These are phyloP conservation scores for Stegodyphus mimosarum DNA, from an alignment of 1,140 invertebrate genomes.

Conservation along the genomic window DNA sequence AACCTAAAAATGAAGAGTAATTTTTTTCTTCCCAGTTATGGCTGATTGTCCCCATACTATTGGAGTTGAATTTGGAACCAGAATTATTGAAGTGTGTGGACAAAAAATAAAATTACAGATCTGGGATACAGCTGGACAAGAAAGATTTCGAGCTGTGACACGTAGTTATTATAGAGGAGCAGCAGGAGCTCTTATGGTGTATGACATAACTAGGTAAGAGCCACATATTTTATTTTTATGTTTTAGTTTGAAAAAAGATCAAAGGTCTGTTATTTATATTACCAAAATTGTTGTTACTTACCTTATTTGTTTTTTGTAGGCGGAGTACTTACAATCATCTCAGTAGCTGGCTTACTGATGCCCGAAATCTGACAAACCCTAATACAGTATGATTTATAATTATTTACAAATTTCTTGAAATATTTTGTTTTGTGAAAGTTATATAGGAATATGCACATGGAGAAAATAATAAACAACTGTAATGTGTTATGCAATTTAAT, in stretches of 20 bases:
- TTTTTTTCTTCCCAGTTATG: slow-evolving; percentile 84
- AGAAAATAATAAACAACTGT: too few species aligned
- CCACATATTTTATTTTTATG: neutral
- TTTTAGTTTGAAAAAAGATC: too few species aligned
- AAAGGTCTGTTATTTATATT: too few species aligned
- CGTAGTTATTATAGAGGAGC: slow-evolving; percentile 98
- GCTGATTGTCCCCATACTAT: slow-evolving; percentile 99
- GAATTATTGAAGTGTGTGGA: slow-evolving; percentile 98
- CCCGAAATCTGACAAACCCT: slow-evolving; percentile 97
- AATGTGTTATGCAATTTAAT: too few species aligned
- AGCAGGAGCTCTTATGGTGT: slow-evolving; percentile 98
- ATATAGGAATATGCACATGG: too few species aligned
- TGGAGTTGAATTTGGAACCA: slow-evolving; percentile 97
- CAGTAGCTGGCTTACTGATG: slow-evolving; percentile 99
- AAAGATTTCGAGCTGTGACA: slow-evolving; percentile 96
- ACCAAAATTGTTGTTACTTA: too few species aligned
- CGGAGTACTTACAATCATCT: slow-evolving; percentile 96
- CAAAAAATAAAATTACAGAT: slow-evolving; percentile 98
- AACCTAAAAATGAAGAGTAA: too few species aligned
- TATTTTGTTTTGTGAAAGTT: too few species aligned
- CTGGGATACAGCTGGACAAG: slow-evolving; percentile 90
- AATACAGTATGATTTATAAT: slow-evolving; percentile 84
- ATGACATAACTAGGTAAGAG: slow-evolving; percentile 95
- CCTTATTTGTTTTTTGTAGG: slow-evolving; percentile 65
- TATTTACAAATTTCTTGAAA: neutral